Conservation (phyloP, 2,113 vertebrate species). For the Ploceus nigricollis region DNA sequence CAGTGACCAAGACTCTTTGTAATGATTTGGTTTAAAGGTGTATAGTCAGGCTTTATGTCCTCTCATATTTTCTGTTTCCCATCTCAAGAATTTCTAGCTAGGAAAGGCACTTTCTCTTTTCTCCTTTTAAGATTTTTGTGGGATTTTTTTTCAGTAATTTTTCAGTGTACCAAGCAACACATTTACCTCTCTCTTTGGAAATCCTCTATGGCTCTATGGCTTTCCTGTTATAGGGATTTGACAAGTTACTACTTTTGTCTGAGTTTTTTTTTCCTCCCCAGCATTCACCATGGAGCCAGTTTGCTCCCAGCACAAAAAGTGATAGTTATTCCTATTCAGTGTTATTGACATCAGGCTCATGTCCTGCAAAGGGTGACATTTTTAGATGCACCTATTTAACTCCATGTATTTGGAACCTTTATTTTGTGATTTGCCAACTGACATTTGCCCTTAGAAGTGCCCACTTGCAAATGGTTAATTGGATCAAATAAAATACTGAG, state of each 20-base stretch:
- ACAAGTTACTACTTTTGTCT: neutral
- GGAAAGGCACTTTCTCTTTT: neutral
- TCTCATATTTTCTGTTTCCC: neutral
- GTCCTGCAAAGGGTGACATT: neutral
- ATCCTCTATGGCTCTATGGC: neutral
- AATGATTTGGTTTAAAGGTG: neutral
- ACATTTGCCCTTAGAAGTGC: neutral
- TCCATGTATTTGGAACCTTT: neutral
- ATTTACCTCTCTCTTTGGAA: neutral
- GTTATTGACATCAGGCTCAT: neutral
- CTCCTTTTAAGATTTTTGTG: neutral
- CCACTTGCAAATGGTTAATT: neutral
- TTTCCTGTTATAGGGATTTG: neutral
- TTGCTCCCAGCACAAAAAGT: neutral
- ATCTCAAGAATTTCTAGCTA: neutral
- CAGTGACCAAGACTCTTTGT: neutral
- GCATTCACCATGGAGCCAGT: neutral
- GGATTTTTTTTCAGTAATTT: neutral
- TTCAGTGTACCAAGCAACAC: neutral
- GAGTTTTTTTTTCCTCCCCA: too few species aligned
- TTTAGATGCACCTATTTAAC: neutral
- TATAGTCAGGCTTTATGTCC: neutral
- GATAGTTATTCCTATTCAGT: neutral
- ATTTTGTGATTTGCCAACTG: neutral
- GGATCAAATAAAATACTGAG: neutral